Evolutionary conservation across 2,113 vertebrate genomes (phyloP).

Genomic region (Scolopax mira): DNA sequence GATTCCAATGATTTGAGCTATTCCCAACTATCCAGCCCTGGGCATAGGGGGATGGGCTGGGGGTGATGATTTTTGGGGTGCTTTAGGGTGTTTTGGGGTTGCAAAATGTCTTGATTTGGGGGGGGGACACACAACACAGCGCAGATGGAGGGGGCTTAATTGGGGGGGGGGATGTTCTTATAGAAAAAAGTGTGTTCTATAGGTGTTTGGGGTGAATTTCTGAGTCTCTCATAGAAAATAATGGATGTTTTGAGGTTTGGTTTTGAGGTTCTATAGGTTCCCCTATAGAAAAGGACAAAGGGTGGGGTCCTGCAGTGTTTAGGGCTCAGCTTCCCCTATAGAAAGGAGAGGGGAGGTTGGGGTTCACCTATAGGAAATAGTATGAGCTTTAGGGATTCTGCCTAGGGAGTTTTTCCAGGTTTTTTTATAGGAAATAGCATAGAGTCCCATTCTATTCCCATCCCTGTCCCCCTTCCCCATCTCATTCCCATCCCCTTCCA

Average conservation of each 20-base stretch:
- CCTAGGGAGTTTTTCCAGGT: too few species aligned
- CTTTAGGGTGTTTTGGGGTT: not conserved
- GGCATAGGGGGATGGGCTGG: not conserved
- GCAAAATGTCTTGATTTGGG: not conserved
- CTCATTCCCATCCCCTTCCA: too few species aligned
- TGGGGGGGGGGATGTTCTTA: too few species aligned
- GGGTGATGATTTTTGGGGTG: too few species aligned
- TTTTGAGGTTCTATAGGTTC: not conserved
- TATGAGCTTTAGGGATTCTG: not conserved
- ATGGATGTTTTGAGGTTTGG: not conserved
- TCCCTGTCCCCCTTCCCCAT: too few species aligned
- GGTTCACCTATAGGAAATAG: not conserved
- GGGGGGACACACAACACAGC: too few species aligned
- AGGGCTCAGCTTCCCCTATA: not conserved
- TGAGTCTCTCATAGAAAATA: not conserved
- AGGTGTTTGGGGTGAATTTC: not conserved
- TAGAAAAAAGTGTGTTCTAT: rapidly evolving
- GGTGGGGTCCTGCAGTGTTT: not conserved
- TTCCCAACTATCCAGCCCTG: not conserved
- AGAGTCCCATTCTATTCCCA: too few species aligned
- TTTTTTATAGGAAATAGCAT: too few species aligned
- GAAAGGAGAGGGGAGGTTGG: not conserved
- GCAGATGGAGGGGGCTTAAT: not conserved
- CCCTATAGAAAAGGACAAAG: not conserved
- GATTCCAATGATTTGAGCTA: not conserved